Percentiles rank a stretch among this genome's conserved stretches.
Conservation (phyloP, 2,888 invertebrate species). For the Itoplectis maculator region DNA sequence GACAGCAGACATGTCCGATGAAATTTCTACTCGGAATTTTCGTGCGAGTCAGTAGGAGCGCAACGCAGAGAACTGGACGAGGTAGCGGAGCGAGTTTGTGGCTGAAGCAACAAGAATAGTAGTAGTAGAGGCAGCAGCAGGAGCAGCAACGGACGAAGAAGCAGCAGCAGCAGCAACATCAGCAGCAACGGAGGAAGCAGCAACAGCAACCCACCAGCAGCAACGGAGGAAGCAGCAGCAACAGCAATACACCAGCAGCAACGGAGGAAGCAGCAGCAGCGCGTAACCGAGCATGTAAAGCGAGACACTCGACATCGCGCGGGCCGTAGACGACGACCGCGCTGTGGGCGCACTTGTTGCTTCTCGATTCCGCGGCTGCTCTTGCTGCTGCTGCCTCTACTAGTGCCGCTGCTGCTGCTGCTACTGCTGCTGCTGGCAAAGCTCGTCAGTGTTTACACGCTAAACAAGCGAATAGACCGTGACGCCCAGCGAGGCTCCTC, state of each 20-base stretch:
- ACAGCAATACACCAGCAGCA: background rate
- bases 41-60: background rate
- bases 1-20: too few species aligned
- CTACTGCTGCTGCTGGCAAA: constrained; percentile 80
- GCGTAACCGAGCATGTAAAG: constrained; percentile 61
- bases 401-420: constrained; percentile 78
- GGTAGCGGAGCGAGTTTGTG: constrained; percentile 7
- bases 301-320: constrained; percentile 64
- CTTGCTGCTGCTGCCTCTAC: constrained; percentile 73
- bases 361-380: constrained; percentile 54
- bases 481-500: constrained; percentile 23
- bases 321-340: constrained; percentile 55
- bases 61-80: constrained; percentile 11
- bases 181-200: constrained; percentile 6
- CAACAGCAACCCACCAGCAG: background rate
- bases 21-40: too few species aligned
- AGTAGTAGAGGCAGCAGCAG: too few species aligned
- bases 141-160: too few species aligned
- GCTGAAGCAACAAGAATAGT: too few species aligned
- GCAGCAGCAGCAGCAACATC: constrained; percentile 17
- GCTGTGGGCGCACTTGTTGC: constrained; percentile 67
- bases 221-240: background rate
- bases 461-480: constrained; percentile 78
- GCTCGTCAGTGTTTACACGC: constrained; percentile 80
- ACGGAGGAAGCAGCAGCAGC: constrained; percentile 16